Evolutionary conservation across 2,113 vertebrate species (phyloP).

Genomic region (Cairina moschata): DNA sequence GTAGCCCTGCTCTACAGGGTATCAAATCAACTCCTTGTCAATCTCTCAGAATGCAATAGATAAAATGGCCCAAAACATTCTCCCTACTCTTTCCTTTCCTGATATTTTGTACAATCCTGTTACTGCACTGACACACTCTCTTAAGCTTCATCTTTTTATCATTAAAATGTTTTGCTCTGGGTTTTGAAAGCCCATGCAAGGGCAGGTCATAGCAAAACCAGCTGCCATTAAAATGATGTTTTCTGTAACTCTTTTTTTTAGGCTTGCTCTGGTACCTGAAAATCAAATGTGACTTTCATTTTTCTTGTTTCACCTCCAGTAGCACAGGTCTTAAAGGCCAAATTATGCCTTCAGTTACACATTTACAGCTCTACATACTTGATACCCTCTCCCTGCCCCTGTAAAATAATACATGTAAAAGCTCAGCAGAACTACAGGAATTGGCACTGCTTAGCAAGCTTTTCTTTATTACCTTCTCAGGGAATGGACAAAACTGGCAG

Average conservation of each 20-base stretch:
- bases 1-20: neutral
- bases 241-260: neutral
- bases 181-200: neutral
- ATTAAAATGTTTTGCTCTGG: neutral
- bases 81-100: neutral
- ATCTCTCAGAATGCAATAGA: neutral
- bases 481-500: neutral
- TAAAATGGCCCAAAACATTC: neutral
- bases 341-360: neutral
- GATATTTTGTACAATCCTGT: neutral
- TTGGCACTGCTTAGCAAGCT: neutral
- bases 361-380: neutral
- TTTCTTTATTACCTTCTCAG: neutral
- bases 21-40: neutral
- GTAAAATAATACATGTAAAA: neutral
- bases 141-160: neutral
- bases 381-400: neutral
- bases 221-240: neutral
- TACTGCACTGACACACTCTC: neutral
- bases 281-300: neutral
- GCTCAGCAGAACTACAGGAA: neutral
- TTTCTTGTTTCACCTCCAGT: neutral
- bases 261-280: neutral
- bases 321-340: neutral
- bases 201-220: neutral